These are phyloP conservation scores for Corbicula japonica DNA, from an alignment of 2,888 invertebrate species.

Conservation along the genomic window DNA sequence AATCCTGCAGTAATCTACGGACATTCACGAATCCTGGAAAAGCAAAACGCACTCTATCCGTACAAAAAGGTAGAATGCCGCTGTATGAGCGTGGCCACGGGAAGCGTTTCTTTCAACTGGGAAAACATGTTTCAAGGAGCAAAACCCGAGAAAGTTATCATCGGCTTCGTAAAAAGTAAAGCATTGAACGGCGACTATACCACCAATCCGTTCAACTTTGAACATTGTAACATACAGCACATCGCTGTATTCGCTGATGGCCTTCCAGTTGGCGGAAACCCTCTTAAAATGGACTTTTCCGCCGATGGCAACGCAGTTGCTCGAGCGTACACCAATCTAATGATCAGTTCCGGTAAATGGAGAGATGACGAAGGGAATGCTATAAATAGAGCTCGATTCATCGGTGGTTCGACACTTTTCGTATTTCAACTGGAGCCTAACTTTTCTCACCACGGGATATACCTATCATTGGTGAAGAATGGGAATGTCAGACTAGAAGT, in stretches of 20 bases:
- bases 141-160: conserved; percentile 34
- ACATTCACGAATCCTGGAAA: conserved; percentile 32
- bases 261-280: conserved; percentile 52
- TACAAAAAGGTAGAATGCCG: conserved; percentile 28
- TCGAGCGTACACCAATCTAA: conserved; percentile 47
- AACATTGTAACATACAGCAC: conserved; percentile 44
- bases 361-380: conserved; percentile 38
- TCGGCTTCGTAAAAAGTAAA: conserved; percentile 50
- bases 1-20: conserved; percentile 46
- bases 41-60: conserved; percentile 38
- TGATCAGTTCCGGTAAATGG: conserved; percentile 44
- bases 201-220: conserved; percentile 62
- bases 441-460: conserved; percentile 47
- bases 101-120: conserved; percentile 41
- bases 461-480: conserved; percentile 27
- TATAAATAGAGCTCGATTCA: conserved; percentile 19
- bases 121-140: conserved; percentile 57
- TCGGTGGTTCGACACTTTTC: conserved; percentile 27
- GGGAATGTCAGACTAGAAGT: conserved; percentile 42
- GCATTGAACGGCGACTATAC: conserved; percentile 47
- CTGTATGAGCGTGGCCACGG: conserved; percentile 41
- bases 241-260: conserved; percentile 53
- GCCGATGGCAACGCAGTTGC: conserved; percentile 22
- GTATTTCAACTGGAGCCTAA: conserved; percentile 42
- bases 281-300: conserved; percentile 44